These are phyloP conservation scores for Haemorhous mexicanus DNA, from an alignment of 2,113 vertebrate genomes.

Conservation along the genomic window DNA sequence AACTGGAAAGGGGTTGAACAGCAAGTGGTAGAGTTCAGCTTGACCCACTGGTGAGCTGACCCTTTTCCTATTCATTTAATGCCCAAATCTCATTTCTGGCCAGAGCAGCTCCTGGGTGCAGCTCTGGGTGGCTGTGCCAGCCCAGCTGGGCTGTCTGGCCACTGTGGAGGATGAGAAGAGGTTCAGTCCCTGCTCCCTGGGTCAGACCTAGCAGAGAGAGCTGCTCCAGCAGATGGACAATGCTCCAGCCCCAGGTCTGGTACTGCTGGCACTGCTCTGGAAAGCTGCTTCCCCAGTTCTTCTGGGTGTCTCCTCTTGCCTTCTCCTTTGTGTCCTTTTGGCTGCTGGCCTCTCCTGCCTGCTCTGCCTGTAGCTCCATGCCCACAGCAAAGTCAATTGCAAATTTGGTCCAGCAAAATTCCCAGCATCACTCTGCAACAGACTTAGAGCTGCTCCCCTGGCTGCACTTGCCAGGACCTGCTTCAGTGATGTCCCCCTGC, in stretches of 20 bases:
- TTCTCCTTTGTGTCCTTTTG: not conserved
- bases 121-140: not conserved
- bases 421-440: not conserved
- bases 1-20: not conserved
- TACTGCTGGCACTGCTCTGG: fast-evolving
- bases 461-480: not conserved
- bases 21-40: constrained; percentile 11
- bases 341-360: not conserved
- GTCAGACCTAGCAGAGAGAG: not conserved
- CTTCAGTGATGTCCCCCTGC: not conserved
- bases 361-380: not conserved
- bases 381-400: not conserved
- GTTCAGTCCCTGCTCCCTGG: not conserved
- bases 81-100: not conserved
- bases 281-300: not conserved
- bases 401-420: not conserved
- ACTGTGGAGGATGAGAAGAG: not conserved
- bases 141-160: not conserved
- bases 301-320: not conserved
- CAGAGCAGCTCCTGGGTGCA: not conserved
- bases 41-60: constrained; percentile 30
- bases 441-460: not conserved
- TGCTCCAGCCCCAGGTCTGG: fast-evolving
- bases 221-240: not conserved
- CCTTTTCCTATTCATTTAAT: not conserved